Percentiles rank a stretch among this genome's conserved stretches.
These are phyloP conservation scores for Heliconius hermathena DNA, from an alignment of 1,140 invertebrate species.

Conservation along the genomic window DNA sequence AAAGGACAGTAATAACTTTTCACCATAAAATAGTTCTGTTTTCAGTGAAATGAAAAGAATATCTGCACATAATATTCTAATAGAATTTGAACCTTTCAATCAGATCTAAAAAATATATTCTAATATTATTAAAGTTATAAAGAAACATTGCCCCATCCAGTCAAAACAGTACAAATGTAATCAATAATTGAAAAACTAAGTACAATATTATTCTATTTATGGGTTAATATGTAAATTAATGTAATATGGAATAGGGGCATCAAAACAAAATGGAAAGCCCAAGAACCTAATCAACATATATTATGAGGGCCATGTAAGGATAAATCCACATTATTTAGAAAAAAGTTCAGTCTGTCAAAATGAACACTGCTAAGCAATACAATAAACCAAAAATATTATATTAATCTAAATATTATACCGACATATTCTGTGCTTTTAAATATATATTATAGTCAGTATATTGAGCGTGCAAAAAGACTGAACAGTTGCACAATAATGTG, in stretches of 20 bases:
- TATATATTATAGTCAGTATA: neutral
- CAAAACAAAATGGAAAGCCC: conserved; percentile 14
- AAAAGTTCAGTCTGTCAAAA: conserved; percentile 9
- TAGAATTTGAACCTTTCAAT: conserved; percentile 63
- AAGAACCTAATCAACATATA: conserved; percentile 8
- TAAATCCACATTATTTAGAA: conserved; percentile 15
- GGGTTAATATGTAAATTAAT: conserved; percentile 26
- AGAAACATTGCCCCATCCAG: conserved; percentile 39
- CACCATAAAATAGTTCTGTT: conserved; percentile 22
- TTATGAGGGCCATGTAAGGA: conserved; percentile 9
- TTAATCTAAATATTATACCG: conserved; percentile 1
- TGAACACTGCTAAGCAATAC: neutral
- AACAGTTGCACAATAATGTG: conserved; percentile 4
- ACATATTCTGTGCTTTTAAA: conserved; percentile 4
- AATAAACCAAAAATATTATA: neutral
- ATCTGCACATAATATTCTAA: conserved; percentile 24
- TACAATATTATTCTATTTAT: conserved; percentile 36
- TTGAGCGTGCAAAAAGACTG: conserved; percentile 7
- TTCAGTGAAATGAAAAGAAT: conserved; percentile 32
- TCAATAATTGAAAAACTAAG: conserved; percentile 29
- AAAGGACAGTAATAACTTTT: conserved; percentile 22
- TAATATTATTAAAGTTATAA: conserved; percentile 47
- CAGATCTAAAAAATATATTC: conserved; percentile 70
- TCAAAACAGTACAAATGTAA: conserved; percentile 38
- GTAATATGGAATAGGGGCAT: conserved; percentile 25